A percentile compares a stretch with the other conserved stretches of the same genome.
Conservation (phyloP, 2,113 vertebrate species). For the Diadophis punctatus region DNA sequence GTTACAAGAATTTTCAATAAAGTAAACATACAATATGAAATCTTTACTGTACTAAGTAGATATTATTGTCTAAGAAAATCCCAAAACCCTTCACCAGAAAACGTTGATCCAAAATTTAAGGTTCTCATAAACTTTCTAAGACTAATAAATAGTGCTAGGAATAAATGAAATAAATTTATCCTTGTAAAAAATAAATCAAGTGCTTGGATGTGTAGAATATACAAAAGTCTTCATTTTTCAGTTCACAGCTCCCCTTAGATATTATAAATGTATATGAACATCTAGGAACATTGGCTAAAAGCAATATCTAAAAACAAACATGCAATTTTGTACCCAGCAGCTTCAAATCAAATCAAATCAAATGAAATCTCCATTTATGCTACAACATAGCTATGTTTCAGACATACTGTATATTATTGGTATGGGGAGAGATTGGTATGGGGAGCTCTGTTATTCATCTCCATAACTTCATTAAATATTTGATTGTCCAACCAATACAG, state of each 20-base stretch:
- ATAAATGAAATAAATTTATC: not conserved
- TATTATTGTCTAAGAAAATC: conserved; percentile 30
- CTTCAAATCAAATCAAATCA: not conserved
- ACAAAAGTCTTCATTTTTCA: not conserved
- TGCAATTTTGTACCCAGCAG: not conserved
- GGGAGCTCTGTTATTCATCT: not conserved
- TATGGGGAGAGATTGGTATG: not conserved
- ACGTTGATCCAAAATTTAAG: conserved; percentile 64
- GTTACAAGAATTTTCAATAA: conserved; percentile 58
- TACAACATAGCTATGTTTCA: not conserved
- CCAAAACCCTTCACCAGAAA: conserved; percentile 50
- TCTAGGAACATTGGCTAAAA: not conserved
- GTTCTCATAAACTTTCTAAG: conserved; percentile 22
- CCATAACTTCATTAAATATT: not conserved
- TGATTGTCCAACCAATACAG: not conserved
- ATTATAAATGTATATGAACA: not conserved
- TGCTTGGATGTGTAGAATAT: not conserved
- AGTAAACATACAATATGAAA: conserved; percentile 56
- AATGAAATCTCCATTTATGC: not conserved
- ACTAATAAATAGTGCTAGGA: conserved; percentile 29
- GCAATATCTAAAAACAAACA: not conserved
- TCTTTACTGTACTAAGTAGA: conserved; percentile 64
- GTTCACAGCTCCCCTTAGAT: not conserved
- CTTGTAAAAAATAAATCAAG: not conserved
- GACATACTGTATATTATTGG: not conserved